These are phyloP conservation scores for Anticlea derivata DNA, from an alignment of 2,888 invertebrate species.

Conservation along the genomic window DNA sequence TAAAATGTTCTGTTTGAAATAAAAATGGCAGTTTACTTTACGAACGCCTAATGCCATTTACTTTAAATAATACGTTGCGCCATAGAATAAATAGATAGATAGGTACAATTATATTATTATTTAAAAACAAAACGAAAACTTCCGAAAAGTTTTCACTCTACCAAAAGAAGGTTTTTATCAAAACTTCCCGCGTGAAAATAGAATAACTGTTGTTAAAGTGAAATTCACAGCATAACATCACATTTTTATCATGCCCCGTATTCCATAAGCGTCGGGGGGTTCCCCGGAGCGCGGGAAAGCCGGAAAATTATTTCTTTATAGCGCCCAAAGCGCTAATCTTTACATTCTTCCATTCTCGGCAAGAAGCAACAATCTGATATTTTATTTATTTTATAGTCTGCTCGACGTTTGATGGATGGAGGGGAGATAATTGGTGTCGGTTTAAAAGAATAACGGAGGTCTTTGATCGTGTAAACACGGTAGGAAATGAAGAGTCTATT, in stretches of 20 bases:
- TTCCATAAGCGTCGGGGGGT: slow-evolving; percentile 62
- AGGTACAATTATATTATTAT: neutral
- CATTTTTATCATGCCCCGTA: slow-evolving; percentile 77
- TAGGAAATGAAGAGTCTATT: neutral
- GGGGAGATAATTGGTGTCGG: slow-evolving; percentile 58
- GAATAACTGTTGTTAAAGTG: slow-evolving; percentile 26
- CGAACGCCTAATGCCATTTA: slow-evolving; percentile 27
- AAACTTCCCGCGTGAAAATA: slow-evolving; percentile 20
- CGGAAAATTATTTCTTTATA: slow-evolving; percentile 82
- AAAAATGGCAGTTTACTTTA: slow-evolving; percentile 60
- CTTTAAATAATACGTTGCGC: too few species aligned
- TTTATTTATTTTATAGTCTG: slow-evolving; percentile 76
- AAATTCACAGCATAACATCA: slow-evolving; percentile 48
- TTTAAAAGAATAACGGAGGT: slow-evolving; percentile 40
- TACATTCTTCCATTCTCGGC: slow-evolving; percentile 40
- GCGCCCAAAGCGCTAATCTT: slow-evolving; percentile 79
- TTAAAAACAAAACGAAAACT: slow-evolving; percentile 9
- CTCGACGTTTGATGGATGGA: slow-evolving; percentile 70
- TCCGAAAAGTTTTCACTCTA: slow-evolving; percentile 9
- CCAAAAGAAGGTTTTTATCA: neutral
- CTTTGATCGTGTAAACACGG: slow-evolving; percentile 28
- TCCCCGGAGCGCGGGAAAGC: slow-evolving; percentile 63
- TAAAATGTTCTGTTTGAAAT: slow-evolving; percentile 84
- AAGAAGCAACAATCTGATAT: slow-evolving; percentile 47
- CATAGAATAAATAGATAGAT: neutral